Evolutionary conservation across 2,113 vertebrate species (phyloP).

Genomic region (Scophthalmus maximus): DNA sequence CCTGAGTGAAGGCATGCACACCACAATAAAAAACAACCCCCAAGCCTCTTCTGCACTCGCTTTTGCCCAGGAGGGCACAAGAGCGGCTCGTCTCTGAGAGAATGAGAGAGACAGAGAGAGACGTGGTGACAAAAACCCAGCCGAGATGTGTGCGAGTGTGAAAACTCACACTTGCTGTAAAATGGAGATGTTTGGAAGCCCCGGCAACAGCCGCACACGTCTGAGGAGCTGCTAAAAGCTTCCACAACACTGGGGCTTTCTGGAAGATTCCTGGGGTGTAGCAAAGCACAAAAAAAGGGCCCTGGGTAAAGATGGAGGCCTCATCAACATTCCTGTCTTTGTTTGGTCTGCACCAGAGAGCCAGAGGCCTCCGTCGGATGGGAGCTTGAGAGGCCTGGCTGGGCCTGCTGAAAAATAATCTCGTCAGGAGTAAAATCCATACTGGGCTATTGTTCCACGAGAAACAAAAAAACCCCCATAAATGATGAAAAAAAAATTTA

Average conservation of each 20-base stretch:
- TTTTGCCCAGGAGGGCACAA: slow-evolving; percentile 39
- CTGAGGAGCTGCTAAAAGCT: slow-evolving; percentile 77
- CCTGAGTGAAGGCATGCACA: slow-evolving; percentile 59
- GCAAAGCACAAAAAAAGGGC: slow-evolving; percentile 66
- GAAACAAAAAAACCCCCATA: slow-evolving; percentile 27
- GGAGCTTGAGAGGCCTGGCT: slow-evolving; percentile 66
- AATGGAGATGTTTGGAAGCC: slow-evolving; percentile 67
- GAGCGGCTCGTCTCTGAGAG: slow-evolving; percentile 1
- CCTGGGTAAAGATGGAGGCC: slow-evolving; percentile 77
- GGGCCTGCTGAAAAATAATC: slow-evolving; percentile 67
- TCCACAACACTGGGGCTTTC: slow-evolving; percentile 73
- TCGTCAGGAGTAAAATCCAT: slow-evolving; percentile 66
- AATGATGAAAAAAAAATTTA: slow-evolving; percentile 15
- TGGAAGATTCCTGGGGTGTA: slow-evolving; percentile 78
- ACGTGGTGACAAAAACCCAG: slow-evolving; percentile 49
- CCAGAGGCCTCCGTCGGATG: slow-evolving; percentile 71
- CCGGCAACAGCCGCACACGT: slow-evolving; percentile 68
- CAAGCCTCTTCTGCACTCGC: slow-evolving; percentile 2
- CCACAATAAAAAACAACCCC: slow-evolving; percentile 50
- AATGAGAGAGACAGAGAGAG: not conserved
- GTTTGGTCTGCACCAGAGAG: slow-evolving; percentile 80
- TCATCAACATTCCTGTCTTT: slow-evolving; percentile 83
- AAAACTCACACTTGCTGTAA: slow-evolving; percentile 61
- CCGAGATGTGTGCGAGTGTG: slow-evolving; percentile 44
- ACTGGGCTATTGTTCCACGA: slow-evolving; percentile 59